Base-by-base conservation (phyloP, 1,140 invertebrate species). In the Hylaeus anthracinus region DNA sequence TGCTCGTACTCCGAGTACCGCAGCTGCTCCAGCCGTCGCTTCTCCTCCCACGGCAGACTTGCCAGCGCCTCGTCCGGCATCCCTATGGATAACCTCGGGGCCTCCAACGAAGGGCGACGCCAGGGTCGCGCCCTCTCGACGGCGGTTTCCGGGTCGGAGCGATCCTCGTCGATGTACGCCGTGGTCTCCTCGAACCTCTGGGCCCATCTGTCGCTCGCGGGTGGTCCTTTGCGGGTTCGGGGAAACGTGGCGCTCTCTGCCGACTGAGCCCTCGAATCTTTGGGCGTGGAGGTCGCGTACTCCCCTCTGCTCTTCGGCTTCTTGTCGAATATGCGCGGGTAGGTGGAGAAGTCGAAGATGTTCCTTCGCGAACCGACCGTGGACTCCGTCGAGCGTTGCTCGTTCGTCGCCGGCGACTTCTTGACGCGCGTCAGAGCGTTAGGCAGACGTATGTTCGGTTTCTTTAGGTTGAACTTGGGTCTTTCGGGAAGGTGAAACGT, bases 281-380 rank as follows among this genome's bases (percentile, higher is more conserved):
- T 92, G 1, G 90, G 90, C 9, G 92, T 93, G 0, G 92, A 92
- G 0, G 90, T 92, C 9, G 88, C 86, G 74, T 91, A 91, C n/a
- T 92, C 91, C n/a, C 83, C 86, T 51, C 93, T 94, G 53, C 92
- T 92, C 70, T 93, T 92, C 10, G 91, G 90, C 82, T 95, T 96
- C 81, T 94, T 95, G 60, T 95, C 94, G 86, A 97, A 97, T 53
- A 97, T 93, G 72, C 96, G 94, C 1, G 97, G 97, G 90, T 96
- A 97, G 0, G 96, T 97, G 82, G 95, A 95, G 78, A 96, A 96
- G 89, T 96, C 96, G 90, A 97, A 97, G 94, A 96, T 89, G 91
- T 95, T 92, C 94, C 94, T 89, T 92, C 95, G 82, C 72, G 93
- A 91, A 14, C 82, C 85, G 8, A 90, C 92, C 0, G 89, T 92